Percentiles rank a stretch among this genome's conserved stretches.
These are phyloP conservation scores for Adineta ricciae DNA, from an alignment of 2,888 invertebrate genomes.

Conservation along the genomic window DNA sequence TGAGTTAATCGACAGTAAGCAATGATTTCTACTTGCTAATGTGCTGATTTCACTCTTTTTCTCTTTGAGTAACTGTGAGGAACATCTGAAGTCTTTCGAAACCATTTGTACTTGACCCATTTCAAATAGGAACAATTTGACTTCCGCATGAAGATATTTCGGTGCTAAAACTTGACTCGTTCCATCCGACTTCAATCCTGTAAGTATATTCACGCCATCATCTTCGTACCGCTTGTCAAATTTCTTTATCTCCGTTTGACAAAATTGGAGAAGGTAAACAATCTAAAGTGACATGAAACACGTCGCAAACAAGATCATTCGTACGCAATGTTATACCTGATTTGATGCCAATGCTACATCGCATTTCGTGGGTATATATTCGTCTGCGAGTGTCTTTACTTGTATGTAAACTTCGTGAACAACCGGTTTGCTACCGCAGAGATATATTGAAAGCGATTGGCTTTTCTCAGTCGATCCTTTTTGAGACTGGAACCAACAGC, in stretches of 20 bases:
- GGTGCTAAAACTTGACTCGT: not conserved
- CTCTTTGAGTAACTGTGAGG: not conserved
- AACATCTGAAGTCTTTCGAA: not conserved
- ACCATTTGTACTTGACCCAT: not conserved
- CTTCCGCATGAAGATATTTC: not conserved
- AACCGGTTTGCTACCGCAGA: not conserved
- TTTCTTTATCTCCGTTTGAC: not conserved
- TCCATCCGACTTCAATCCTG: not conserved
- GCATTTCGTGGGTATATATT: not conserved
- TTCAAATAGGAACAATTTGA: not conserved
- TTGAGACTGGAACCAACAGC: not conserved
- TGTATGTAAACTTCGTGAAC: not conserved
- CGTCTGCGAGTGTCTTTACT: not conserved
- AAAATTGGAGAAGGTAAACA: not conserved
- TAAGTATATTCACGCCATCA: not conserved
- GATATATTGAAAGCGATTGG: not conserved
- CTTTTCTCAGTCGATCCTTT: not conserved
- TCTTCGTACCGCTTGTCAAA: not conserved
- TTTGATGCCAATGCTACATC: not conserved
- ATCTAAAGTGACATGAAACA: not conserved
- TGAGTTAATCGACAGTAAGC: not conserved
- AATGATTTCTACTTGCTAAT: not conserved
- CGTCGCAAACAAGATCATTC: not conserved
- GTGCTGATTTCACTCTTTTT: not conserved
- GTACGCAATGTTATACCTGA: not conserved